Percentiles rank a stretch among this genome's conserved stretches.
phyloP scores from a whole-genome alignment of 2,888 invertebrate genomes.

The Tetragnatha montana region DNA sequence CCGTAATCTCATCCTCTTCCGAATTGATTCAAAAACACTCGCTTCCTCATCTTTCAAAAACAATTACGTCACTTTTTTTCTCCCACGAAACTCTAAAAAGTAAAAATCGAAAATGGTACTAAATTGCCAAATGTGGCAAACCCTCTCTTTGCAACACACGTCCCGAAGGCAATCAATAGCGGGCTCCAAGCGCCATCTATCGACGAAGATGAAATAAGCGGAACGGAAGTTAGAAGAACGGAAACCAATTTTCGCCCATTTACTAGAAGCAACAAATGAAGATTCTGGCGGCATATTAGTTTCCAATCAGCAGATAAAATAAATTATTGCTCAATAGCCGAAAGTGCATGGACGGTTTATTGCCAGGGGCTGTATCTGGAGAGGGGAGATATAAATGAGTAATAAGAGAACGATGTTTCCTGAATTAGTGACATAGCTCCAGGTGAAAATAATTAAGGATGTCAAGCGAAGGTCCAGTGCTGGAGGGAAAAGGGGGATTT shows the following conservation, averaged over 20 bases:
- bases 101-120: neutral
- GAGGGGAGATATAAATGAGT: neutral
- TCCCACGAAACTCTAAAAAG: neutral
- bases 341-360: neutral
- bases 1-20: neutral
- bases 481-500: too few species aligned
- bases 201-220: slow-evolving; percentile 41
- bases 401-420: neutral
- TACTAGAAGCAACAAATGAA: slow-evolving; percentile 63
- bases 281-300: slow-evolving; percentile 44
- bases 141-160: slow-evolving; percentile 36
- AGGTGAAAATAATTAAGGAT: neutral
- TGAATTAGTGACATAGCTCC: neutral
- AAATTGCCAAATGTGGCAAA: slow-evolving; percentile 36
- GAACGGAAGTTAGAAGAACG: slow-evolving; percentile 53
- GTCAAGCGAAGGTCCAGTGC: neutral
- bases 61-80: slow-evolving; percentile 4
- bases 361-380: neutral
- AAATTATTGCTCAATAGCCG: slow-evolving; percentile 51
- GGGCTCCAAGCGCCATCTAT: slow-evolving; percentile 59
- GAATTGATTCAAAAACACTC: neutral
- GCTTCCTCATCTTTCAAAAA: neutral
- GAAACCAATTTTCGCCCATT: slow-evolving; percentile 56
- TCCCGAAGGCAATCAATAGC: slow-evolving; percentile 65
- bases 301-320: slow-evolving; percentile 52